Conservation (phyloP, 1,140 invertebrate genomes). For the Aphaenogaster rudis region DNA sequence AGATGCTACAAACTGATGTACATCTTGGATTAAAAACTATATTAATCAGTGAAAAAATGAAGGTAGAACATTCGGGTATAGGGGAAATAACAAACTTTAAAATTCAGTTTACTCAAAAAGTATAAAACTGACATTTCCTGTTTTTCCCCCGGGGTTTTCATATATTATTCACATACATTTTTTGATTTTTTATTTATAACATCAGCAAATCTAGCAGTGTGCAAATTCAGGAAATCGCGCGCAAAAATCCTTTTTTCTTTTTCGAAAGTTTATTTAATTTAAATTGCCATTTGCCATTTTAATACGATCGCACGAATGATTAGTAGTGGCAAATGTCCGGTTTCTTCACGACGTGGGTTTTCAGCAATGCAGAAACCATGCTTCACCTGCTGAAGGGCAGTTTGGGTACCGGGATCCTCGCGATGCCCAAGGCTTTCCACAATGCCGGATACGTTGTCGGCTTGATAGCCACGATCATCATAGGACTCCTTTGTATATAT, state of each 20-base stretch:
- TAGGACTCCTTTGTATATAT: constrained; percentile 92
- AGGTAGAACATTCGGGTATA: too few relatives aligned
- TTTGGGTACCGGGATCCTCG: constrained; percentile 95
- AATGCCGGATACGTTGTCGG: constrained; percentile 92
- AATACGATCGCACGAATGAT: not conserved
- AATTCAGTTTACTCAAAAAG: too few relatives aligned
- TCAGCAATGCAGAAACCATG: constrained; percentile 90
- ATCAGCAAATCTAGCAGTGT: not conserved
- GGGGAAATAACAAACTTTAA: too few relatives aligned
- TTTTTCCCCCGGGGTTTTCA: too few relatives aligned
- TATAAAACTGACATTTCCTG: too few relatives aligned
- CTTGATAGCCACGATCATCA: constrained; percentile 89
- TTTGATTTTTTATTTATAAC: not conserved
- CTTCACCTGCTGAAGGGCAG: constrained; percentile 94
- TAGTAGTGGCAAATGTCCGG: not conserved
- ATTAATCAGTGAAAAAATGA: too few relatives aligned
- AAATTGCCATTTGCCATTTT: not conserved
- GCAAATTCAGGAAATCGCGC: not conserved
- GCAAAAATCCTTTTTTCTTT: not conserved
- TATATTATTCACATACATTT: too few relatives aligned
- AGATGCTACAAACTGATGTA: too few relatives aligned
- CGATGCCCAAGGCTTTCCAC: constrained; percentile 94
- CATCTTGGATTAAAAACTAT: too few relatives aligned
- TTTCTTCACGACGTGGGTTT: constrained; percentile 66
- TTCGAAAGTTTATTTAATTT: not conserved